phyloP scores from a whole-genome alignment of 2,113 vertebrate genomes.

The Colinus virginianus region DNA sequence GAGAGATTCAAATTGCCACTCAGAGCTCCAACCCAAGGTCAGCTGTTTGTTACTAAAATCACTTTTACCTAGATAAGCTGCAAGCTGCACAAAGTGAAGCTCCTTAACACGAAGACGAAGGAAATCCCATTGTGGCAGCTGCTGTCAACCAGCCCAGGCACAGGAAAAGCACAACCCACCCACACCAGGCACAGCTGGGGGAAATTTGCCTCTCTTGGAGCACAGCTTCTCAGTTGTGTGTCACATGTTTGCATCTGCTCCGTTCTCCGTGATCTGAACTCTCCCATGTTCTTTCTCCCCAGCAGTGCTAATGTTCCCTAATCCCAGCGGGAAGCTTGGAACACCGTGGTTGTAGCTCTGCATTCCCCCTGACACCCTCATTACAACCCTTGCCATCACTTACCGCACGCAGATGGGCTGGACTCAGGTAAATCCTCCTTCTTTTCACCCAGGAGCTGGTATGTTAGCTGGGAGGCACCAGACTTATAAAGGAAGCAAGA shows the following conservation, averaged over 20 bases:
- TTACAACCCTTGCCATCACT: not conserved
- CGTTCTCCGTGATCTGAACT: not conserved
- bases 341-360: not conserved
- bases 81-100: not conserved
- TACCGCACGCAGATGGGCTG: not conserved
- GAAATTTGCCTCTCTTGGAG: not conserved
- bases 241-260: not conserved
- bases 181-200: not conserved
- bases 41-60: not conserved
- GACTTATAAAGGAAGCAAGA: constrained; percentile 7
- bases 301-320: not conserved
- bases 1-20: not conserved
- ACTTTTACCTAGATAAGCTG: not conserved
- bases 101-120: not conserved
- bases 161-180: not conserved
- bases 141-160: not conserved
- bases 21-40: not conserved
- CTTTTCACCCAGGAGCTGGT: not conserved
- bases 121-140: not conserved
- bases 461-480: constrained; percentile 23
- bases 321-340: not conserved
- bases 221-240: not conserved
- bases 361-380: not conserved
- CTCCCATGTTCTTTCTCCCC: not conserved
- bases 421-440: not conserved